These are phyloP conservation scores for Allophyes oxyacanthae DNA, from an alignment of 2,888 invertebrate genomes.

Conservation along the genomic window DNA sequence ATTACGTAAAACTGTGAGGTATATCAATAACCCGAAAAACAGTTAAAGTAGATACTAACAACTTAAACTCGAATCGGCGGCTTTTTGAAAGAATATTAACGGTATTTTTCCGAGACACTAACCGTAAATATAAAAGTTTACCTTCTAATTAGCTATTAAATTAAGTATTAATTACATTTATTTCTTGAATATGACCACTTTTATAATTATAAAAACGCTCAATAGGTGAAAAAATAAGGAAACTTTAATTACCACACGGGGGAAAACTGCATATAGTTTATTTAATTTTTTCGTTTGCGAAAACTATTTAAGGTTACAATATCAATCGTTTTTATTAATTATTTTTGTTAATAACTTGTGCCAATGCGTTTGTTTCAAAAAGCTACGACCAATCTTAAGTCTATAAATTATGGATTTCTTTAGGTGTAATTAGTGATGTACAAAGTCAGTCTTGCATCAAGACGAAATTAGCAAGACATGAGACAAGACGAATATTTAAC, in stretches of 20 bases:
- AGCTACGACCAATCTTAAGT: conserved; percentile 64
- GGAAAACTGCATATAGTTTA: conserved; percentile 42
- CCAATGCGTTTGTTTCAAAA: conserved; percentile 69
- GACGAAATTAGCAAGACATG: conserved; percentile 34
- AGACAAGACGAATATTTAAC: conserved; percentile 32
- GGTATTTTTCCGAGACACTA: conserved; percentile 48
- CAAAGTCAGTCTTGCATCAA: conserved; percentile 53
- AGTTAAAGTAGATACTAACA: not conserved
- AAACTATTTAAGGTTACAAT: conserved; percentile 50
- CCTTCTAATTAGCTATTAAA: conserved; percentile 56
- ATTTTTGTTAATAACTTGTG: conserved; percentile 65
- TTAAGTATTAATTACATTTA: conserved; percentile 63
- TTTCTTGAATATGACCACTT: conserved; percentile 60
- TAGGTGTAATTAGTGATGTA: conserved; percentile 57
- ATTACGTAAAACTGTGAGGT: conserved; percentile 17
- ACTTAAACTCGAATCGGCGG: not conserved
- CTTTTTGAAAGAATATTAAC: too few relatives aligned
- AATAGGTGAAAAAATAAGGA: conserved; percentile 60
- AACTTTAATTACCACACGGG: conserved; percentile 43
- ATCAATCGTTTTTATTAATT: conserved; percentile 44
- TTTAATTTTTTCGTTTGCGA: conserved; percentile 44
- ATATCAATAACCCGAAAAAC: not conserved
- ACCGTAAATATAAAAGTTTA: conserved; percentile 38
- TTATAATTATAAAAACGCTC: conserved; percentile 61
- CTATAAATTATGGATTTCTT: conserved; percentile 49